These are phyloP conservation scores for Lumbricus terrestris DNA, from an alignment of 2,888 invertebrate species.

Conservation along the genomic window DNA sequence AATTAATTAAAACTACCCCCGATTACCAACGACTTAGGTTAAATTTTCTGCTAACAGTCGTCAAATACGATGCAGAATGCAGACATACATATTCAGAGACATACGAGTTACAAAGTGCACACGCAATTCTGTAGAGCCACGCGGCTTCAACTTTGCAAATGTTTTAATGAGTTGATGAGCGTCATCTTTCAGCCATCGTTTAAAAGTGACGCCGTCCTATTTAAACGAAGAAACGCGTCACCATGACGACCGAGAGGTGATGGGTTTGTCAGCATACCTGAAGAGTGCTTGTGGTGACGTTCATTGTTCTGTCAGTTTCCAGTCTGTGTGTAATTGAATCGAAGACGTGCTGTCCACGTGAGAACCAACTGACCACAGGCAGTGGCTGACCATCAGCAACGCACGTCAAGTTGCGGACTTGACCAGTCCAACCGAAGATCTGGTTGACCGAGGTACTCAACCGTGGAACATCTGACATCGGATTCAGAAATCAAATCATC, in stretches of 20 bases:
- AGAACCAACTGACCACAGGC: constrained; percentile 33
- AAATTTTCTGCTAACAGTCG: too few relatives aligned
- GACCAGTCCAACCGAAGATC: constrained; percentile 30
- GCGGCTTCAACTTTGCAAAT: too few relatives aligned
- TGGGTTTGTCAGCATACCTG: background rate
- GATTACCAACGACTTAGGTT: too few relatives aligned
- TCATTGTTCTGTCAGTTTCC: background rate
- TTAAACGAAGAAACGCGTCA: background rate
- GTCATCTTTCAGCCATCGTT: too few relatives aligned
- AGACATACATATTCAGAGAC: too few relatives aligned
- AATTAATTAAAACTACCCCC: too few relatives aligned
- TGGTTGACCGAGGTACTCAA: constrained; percentile 16
- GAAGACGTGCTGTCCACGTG: constrained; percentile 25
- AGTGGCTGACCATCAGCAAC: constrained; percentile 28
- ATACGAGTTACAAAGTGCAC: too few relatives aligned
- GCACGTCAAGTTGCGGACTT: constrained; percentile 35
- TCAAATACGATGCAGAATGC: too few relatives aligned
- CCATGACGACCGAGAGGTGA: background rate
- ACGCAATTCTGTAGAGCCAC: too few relatives aligned
- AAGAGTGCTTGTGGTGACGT: background rate
- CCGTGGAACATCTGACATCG: constrained; percentile 16
- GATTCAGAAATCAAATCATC: background rate
- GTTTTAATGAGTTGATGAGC: too few relatives aligned
- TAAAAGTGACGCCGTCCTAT: too few relatives aligned
- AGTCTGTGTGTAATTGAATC: constrained; percentile 6